A percentile compares a stretch with the other conserved stretches of the same genome.
phyloP scores from a whole-genome alignment of 2,113 vertebrate genomes.

The Diadophis punctatus region DNA sequence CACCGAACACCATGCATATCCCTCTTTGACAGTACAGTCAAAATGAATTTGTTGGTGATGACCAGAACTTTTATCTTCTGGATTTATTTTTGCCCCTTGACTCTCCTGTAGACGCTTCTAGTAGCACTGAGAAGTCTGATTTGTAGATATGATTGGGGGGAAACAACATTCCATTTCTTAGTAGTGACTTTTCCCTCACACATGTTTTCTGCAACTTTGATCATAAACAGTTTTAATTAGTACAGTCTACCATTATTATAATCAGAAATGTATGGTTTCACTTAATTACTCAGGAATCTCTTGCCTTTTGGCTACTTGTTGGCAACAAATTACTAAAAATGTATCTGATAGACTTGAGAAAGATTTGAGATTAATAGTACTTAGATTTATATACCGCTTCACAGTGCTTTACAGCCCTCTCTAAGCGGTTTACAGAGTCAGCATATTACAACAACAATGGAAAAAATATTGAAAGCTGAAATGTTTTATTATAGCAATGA shows the following conservation, averaged over 20 bases:
- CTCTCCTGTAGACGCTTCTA: background rate
- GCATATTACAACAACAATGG: background rate
- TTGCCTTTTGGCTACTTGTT: background rate
- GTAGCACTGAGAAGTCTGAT: background rate
- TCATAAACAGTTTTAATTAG: background rate
- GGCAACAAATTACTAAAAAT: background rate
- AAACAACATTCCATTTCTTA: background rate
- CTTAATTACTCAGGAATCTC: background rate
- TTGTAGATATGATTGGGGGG: background rate
- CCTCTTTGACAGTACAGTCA: background rate
- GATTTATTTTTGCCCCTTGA: background rate
- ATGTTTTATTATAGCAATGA: background rate
- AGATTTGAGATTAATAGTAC: background rate
- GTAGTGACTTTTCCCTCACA: background rate
- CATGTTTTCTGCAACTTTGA: background rate
- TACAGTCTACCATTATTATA: background rate
- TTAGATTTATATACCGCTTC: too few species aligned
- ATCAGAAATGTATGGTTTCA: background rate
- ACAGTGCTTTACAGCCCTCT: too few species aligned
- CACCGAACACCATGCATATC: background rate
- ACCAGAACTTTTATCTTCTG: background rate
- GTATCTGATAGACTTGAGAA: background rate
- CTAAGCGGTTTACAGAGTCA: too few species aligned
- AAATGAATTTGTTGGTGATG: background rate
- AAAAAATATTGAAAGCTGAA: background rate